A percentile compares a stretch with the other conserved stretches of the same genome.
These are phyloP conservation scores for Raja brachyura DNA, from an alignment of 2,113 vertebrate genomes.

Conservation along the genomic window DNA sequence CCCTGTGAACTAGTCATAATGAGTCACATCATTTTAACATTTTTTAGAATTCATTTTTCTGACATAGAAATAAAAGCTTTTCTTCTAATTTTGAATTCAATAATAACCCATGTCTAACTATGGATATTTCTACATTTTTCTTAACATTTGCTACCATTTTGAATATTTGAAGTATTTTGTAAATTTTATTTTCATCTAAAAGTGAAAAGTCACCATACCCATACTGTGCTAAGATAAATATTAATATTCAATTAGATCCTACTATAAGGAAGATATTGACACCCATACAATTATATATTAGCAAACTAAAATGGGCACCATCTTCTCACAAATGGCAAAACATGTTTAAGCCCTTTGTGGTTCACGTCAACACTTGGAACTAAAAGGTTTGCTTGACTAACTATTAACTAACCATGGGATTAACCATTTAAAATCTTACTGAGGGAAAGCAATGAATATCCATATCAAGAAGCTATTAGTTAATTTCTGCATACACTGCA, in stretches of 20 bases:
- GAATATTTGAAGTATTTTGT: background rate
- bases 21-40: conserved; percentile 6
- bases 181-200: background rate
- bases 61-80: conserved; percentile 6
- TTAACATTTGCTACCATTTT: background rate
- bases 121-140: background rate
- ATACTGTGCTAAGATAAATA: background rate
- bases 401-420: too few species aligned
- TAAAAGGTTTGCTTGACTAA: background rate
- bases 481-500: background rate
- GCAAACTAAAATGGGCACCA: background rate
- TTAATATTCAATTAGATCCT: background rate
- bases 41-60: conserved; percentile 6
- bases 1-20: background rate
- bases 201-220: background rate
- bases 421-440: background rate
- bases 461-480: background rate
- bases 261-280: background rate
- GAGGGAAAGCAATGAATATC: background rate
- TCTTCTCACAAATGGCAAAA: background rate
- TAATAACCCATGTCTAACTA: background rate
- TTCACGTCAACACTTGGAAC: background rate
- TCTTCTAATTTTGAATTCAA: background rate
- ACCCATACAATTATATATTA: background rate
- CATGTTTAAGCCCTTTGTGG: background rate